These are phyloP conservation scores for Microplitis manilae DNA, from an alignment of 2,888 invertebrate genomes.

Conservation along the genomic window DNA sequence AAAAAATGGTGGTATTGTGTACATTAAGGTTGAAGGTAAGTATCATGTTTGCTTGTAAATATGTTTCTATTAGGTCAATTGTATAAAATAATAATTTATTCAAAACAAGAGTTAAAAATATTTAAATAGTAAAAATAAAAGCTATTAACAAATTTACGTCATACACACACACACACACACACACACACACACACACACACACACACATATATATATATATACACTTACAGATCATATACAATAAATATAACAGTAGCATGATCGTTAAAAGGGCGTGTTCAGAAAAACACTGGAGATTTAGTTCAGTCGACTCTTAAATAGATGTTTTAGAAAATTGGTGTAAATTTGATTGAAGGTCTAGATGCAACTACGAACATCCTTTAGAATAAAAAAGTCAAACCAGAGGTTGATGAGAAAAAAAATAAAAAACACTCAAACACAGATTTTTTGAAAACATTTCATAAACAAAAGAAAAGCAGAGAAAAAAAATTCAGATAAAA, in stretches of 20 bases:
- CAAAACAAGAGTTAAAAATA: conserved; percentile 53
- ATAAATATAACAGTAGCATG: background rate
- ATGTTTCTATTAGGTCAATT: conserved; percentile 66
- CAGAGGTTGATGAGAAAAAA: too few species aligned
- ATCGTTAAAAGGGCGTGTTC: background rate
- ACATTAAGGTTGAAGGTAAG: conserved; percentile 65
- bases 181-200: conserved; percentile 28
- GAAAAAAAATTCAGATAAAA: too few species aligned
- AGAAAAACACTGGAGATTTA: too few species aligned
- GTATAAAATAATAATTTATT: conserved; percentile 68
- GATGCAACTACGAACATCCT: too few species aligned
- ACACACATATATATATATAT: conserved; percentile 13
- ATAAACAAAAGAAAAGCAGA: too few species aligned
- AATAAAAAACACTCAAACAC: too few species aligned
- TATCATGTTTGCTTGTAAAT: conserved; percentile 69
- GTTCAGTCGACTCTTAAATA: too few species aligned
- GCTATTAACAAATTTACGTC: background rate
- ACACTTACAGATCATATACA: background rate
- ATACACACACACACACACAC: conserved; percentile 26
- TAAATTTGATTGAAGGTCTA: too few species aligned
- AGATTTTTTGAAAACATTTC: too few species aligned
- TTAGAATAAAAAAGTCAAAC: too few species aligned
- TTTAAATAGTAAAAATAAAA: conserved; percentile 29
- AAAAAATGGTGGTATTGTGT: conserved; percentile 61
- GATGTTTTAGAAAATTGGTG: too few species aligned